A percentile compares a stretch with the other conserved stretches of the same genome.
Conservation (phyloP, 30 jellyfish, hydroid and myxozoan species). For the Nemopilema nomurai region DNA sequence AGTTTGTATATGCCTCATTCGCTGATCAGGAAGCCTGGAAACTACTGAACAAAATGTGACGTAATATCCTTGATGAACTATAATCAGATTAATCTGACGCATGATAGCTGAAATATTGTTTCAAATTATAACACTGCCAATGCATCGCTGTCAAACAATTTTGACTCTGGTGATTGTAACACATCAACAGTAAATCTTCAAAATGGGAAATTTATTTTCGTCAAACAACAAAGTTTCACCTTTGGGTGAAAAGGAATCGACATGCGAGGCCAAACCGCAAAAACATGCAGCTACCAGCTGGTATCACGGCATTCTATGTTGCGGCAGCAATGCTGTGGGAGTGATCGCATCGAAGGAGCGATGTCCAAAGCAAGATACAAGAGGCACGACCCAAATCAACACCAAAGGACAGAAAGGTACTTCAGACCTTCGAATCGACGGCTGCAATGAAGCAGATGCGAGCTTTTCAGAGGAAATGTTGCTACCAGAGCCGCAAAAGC, state of each 20-base stretch:
- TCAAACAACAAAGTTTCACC: slow-evolving; percentile 2
- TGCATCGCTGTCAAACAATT: background rate
- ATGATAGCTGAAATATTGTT: background rate
- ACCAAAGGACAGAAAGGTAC: no score
- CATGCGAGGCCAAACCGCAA: background rate
- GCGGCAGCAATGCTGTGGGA: background rate
- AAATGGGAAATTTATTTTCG: slow-evolving; percentile 15
- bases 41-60: no score
- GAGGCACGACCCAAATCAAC: background rate
- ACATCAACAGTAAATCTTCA: no score
- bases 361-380: background rate
- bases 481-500: background rate
- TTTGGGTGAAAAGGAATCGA: background rate
- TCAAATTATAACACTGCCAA: background rate
- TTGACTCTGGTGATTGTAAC: background rate
- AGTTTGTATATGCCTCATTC: no score
- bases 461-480: background rate
- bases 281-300: background rate
- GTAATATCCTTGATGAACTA: background rate
- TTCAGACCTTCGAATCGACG: background rate
- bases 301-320: background rate
- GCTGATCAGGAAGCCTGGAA: no score
- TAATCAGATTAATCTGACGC: background rate
- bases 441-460: background rate
- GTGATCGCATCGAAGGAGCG: background rate